Conservation (phyloP, 1,140 invertebrate species). For the Eufriesea mexicana region DNA sequence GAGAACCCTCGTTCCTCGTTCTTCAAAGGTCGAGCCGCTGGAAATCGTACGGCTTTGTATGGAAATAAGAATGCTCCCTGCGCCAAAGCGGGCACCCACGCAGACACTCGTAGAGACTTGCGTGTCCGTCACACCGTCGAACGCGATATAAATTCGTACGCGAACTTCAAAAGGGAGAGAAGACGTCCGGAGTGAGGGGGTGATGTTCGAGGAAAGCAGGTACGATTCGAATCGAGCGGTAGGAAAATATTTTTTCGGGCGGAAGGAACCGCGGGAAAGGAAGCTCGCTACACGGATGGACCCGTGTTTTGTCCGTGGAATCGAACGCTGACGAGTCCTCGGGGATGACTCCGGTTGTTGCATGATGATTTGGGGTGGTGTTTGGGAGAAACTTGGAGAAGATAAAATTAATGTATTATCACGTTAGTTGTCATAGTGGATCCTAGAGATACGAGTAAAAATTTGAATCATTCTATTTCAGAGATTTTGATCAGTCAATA, state of each 20-base stretch:
- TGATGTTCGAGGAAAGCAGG: constrained; percentile 12
- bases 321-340: not conserved
- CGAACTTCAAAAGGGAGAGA: constrained; percentile 68
- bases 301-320: constrained; percentile 28
- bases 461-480: too few species aligned
- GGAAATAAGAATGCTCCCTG: constrained; percentile 74
- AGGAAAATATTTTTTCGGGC: constrained; percentile 73
- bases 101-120: constrained; percentile 1
- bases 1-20: constrained; percentile 59
- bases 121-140: constrained; percentile 46
- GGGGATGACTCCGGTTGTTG: constrained; percentile 13
- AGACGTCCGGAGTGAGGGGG: constrained; percentile 2
- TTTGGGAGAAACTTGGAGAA: not conserved
- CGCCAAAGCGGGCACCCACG: constrained; percentile 55
- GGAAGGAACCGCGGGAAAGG: constrained; percentile 59
- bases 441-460: too few species aligned
- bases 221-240: constrained; percentile 55
- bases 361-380: not conserved
- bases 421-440: too few species aligned
- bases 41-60: constrained; percentile 75
- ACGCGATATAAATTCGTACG: constrained; percentile 64
- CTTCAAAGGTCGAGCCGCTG: constrained; percentile 71
- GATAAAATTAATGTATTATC: not conserved
- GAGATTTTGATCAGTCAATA: too few species aligned
- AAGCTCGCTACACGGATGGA: constrained; percentile 7